Conservation (phyloP, 2,797 vertebrate genomes). For the Dermochelys coriacea region DNA sequence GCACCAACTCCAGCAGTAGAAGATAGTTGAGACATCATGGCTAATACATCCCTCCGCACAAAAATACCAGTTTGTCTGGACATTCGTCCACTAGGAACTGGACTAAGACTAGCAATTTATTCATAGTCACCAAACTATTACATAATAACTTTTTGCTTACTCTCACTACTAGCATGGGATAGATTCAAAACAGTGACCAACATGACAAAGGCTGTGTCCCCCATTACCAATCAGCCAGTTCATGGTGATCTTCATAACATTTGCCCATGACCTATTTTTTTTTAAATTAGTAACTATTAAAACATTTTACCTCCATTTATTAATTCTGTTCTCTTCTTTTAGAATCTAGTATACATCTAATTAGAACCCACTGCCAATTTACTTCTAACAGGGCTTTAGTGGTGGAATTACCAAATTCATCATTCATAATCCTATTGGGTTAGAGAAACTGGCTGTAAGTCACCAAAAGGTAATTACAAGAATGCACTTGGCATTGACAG, state of each 20-base stretch:
- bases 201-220: not conserved
- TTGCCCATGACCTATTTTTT: not conserved
- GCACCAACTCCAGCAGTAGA: not conserved
- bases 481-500: accelerated
- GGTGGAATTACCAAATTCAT: not conserved
- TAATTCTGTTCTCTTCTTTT: not conserved
- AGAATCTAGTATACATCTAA: not conserved
- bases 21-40: not conserved
- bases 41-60: not conserved
- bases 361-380: not conserved
- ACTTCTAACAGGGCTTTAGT: not conserved
- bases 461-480: not conserved
- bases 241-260: not conserved
- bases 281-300: not conserved
- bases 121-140: not conserved
- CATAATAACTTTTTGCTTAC: not conserved
- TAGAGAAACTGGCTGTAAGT: not conserved
- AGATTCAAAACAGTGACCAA: not conserved
- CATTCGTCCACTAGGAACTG: not conserved
- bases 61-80: not conserved
- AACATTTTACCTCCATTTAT: not conserved
- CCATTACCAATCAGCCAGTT: not conserved
- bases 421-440: not conserved
- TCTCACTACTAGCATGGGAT: not conserved
- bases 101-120: not conserved